Percentiles rank a stretch among this genome's conserved stretches.
phyloP scores from a whole-genome alignment of 2,888 invertebrate species.

The Aproaerema taeniolella region DNA sequence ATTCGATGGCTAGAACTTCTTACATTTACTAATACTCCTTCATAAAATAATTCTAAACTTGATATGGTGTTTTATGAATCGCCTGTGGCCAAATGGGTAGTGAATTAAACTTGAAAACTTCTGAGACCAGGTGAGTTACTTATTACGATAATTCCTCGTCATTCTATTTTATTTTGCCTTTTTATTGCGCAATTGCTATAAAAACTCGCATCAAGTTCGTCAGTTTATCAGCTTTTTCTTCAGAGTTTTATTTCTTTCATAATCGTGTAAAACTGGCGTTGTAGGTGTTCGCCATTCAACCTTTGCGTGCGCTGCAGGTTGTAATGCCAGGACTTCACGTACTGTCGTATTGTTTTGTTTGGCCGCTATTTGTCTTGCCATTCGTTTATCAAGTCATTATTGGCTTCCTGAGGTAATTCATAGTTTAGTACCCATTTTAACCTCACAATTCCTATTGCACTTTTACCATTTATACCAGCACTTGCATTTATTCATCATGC shows the following conservation, averaged over 20 bases:
- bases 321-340: conserved; percentile 44
- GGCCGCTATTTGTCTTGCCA: conserved; percentile 43
- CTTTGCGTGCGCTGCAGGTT: conserved; percentile 19
- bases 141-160: conserved; percentile 15
- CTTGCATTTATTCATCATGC: too few species aligned
- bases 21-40: too few species aligned
- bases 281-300: conserved; percentile 33
- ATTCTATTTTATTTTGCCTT: conserved; percentile 2
- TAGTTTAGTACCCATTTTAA: not conserved
- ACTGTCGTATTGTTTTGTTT: conserved; percentile 37
- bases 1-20: not conserved
- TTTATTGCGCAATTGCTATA: conserved; percentile 48
- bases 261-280: conserved; percentile 19
- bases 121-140: conserved; percentile 51
- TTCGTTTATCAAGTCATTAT: conserved; percentile 50
- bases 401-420: conserved; percentile 50
- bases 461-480: too few species aligned
- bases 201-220: conserved; percentile 16
- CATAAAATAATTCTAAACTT: conserved; percentile 23
- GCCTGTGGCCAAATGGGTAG: conserved; percentile 61
- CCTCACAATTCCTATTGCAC: conserved; percentile 16
- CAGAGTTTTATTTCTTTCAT: conserved; percentile 10
- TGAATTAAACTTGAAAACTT: conserved; percentile 52
- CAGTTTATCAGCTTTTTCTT: conserved; percentile 5
- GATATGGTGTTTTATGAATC: conserved; percentile 58